Evolutionary conservation across 1,140 invertebrate genomes (phyloP).

Genomic region (Arctopsyche grandis): DNA sequence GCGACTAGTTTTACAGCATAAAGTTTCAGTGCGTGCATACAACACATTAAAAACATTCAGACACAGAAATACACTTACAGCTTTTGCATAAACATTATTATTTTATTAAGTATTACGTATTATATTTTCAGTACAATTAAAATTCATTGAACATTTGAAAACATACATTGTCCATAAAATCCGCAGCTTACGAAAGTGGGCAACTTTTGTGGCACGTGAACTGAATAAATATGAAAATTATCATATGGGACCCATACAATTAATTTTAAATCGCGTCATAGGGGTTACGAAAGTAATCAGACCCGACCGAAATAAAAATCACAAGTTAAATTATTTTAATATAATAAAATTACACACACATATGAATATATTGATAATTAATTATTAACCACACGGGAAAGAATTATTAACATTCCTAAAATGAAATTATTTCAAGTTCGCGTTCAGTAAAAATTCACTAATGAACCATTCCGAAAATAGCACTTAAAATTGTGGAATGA

Average conservation of each 20-base stretch:
- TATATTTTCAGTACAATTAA: background rate
- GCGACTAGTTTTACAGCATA: too few relatives aligned
- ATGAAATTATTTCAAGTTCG: background rate
- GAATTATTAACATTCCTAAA: background rate
- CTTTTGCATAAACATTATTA: too few relatives aligned
- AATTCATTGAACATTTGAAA: conserved; percentile 16
- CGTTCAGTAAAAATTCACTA: background rate
- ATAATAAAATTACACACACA: background rate
- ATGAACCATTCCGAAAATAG: background rate
- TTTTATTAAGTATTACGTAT: too few relatives aligned
- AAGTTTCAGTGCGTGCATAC: background rate
- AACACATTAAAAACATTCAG: background rate
- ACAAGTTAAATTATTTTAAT: background rate
- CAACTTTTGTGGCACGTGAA: background rate
- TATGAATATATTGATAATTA: too few relatives aligned
- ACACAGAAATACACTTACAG: background rate
- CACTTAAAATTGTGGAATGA: background rate
- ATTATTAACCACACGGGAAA: too few relatives aligned
- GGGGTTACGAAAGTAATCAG: conserved; percentile 8
- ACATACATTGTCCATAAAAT: conserved; percentile 13
- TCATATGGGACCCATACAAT: conserved; percentile 22
- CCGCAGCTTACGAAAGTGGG: background rate
- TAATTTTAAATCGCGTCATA: background rate
- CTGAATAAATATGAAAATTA: conserved; percentile 15
- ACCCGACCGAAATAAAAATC: background rate